Evolutionary conservation across 2,797 vertebrate genomes (phyloP), one percentile per base, ranked within the genome.

Genomic region (Labroides dimidiatus): DNA sequence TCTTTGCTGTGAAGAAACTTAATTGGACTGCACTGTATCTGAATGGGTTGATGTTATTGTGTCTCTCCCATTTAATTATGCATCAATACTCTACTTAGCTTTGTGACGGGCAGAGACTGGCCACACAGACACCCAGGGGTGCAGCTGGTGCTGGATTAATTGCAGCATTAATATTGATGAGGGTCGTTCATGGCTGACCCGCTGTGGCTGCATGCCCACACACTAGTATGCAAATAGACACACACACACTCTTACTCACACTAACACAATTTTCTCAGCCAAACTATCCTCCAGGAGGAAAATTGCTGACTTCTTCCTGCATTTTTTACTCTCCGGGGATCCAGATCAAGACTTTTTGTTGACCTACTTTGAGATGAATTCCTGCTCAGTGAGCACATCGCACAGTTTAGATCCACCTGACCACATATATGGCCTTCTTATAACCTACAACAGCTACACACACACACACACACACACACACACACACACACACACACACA

Each of bases 161-260:
- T 90, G 86, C 73, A 65, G 53, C 75, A 86, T 93, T 87, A 92
- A 94, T 93, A 93, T 93, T 91, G 80, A 93, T 92, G 83, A 68
- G 66, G 78, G 82, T 84, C 54, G n/a, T 89, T 82, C 60, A 39
- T 71, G 71, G 68, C 68, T 79, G 87, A 89, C 80, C 83, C 70
- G 77, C 73, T 72, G 75, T 4, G 50, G 55, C 60, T 76, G 51
- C 63, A 65, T 56, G 67, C 55, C 43, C 36, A 51, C 67, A 36
- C 62, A 30, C 23, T 48, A 10, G 51, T 69, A 67, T 41, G 39
- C 65, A 53, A 49, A 58, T 15, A 6, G 42, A 56, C 14, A 0
- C 17, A 6, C 51, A 43, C 64, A 41, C n/a, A n/a, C n/a, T n/a
- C n/a, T 23, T 6, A 19, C 36, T 23, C 24, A n/a, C 49, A 47